These are phyloP conservation scores for Amaurobius ferox DNA, from an alignment of 2,888 invertebrate genomes.

Conservation along the genomic window DNA sequence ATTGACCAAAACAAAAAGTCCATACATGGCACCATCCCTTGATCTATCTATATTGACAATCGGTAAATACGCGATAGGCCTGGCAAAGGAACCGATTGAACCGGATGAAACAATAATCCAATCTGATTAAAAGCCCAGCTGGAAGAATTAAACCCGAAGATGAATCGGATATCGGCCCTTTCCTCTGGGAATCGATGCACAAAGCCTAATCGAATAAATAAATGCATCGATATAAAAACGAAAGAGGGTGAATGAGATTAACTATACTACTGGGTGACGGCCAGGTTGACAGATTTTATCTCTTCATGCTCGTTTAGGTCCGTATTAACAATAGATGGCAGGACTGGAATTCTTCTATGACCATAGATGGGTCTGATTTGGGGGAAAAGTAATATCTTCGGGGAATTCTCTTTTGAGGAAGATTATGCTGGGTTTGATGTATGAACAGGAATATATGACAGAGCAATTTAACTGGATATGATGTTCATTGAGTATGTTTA, in stretches of 20 bases:
- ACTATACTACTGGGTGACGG: constrained; percentile 36
- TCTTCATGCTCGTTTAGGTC: constrained; percentile 22
- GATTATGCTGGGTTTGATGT: background rate
- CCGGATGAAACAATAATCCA: constrained; percentile 54
- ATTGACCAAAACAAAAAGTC: no score
- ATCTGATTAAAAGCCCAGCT: constrained; percentile 42
- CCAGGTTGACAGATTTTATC: constrained; percentile 59
- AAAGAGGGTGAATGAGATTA: constrained; percentile 28
- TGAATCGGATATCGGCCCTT: constrained; percentile 29
- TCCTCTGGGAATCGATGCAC: constrained; percentile 37
- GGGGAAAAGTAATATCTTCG: constrained; percentile 1
- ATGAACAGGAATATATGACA: background rate
- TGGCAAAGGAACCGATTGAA: background rate
- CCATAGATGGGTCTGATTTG: background rate
- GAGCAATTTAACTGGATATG: background rate
- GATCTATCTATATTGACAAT: background rate
- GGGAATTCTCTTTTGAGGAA: background rate
- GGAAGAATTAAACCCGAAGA: constrained; percentile 61
- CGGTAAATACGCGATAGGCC: background rate
- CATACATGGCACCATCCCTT: no score
- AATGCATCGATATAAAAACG: constrained; percentile 43
- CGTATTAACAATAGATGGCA: constrained; percentile 52
- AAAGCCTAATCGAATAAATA: constrained; percentile 67
- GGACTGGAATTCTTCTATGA: background rate
- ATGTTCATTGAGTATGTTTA: background rate